Evolutionary conservation across 2,113 vertebrate species (phyloP), one percentile per base, ranked within the genome.

Genomic region (Polypterus senegalus): DNA sequence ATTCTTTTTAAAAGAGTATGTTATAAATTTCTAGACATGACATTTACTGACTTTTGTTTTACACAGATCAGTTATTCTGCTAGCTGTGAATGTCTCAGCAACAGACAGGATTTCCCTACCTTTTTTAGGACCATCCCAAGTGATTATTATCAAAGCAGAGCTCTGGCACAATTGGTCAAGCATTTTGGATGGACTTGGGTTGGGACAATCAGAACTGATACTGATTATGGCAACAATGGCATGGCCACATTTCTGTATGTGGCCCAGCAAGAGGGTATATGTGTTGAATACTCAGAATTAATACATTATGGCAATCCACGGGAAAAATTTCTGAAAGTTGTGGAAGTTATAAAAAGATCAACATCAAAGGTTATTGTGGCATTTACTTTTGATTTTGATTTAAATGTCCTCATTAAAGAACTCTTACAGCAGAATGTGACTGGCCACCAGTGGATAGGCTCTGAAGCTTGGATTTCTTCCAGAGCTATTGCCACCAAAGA

Each of bases 61-160:
- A 27, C 27, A 27, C 27, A 27, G 27, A 27, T 27, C 27, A 27
- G 27, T 27, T 27, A 27, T 27, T 27, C 27, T 27, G 27, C 27
- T 27, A 27, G 27, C 27, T 27, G 27, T 27, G 27, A 27, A 27
- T 27, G 27, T 27, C 27, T 27, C 27, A 27, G 27, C 27, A 27
- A 27, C 27, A 27, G 27, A 27, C 27, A 27, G 27, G 27, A 27
- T 27, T 27, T 27, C 27, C 27, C 27, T 5, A 67, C 70, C 4
- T 69, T 71, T 47, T 68, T 71, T 51, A 61, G 66, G 9, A 71
- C 66, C 1, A n/a, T 69, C 27, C 63, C 70, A 11, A 69, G 63
- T 60, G 63, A 69, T 51, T 46, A 56, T 1, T 64, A 67, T 54
- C 70, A 72, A 48, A 64, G 60, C 7, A 11, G 27, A 4, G 67